Percentiles rank a stretch among this genome's conserved stretches.
Evolutionary conservation across 2,113 vertebrate genomes (phyloP).

Genomic region (Calypte anna): DNA sequence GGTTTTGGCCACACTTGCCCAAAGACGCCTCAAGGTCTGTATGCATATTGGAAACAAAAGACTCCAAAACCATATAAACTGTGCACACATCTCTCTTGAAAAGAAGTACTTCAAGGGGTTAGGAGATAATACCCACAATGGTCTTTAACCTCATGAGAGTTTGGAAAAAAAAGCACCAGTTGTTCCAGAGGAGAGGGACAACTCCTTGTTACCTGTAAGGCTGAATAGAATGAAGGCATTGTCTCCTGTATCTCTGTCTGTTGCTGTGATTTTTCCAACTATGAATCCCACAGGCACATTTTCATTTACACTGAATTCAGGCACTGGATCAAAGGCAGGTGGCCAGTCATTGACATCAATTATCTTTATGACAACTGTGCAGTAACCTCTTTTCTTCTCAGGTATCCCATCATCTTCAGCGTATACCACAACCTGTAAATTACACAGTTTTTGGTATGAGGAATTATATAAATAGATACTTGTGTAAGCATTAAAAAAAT

Average conservation of each 20-base stretch:
- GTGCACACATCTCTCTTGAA: background rate
- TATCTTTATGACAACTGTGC: constrained; percentile 62
- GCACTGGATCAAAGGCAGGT: constrained; percentile 53
- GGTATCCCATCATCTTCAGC: constrained; percentile 68
- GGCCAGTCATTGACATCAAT: constrained; percentile 64
- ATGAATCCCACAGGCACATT: constrained; percentile 21
- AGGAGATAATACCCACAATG: background rate
- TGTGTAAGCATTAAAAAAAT: background rate
- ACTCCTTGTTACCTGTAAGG: constrained; percentile 54
- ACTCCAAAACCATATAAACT: background rate
- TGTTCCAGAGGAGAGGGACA: background rate
- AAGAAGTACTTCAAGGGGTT: background rate
- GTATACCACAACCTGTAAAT: constrained; percentile 57
- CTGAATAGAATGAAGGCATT: constrained; percentile 64
- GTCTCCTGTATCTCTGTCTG: constrained; percentile 63
- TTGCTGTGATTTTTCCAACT: constrained; percentile 63
- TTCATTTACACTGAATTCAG: constrained; percentile 46
- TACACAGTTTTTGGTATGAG: background rate
- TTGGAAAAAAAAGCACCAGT: background rate
- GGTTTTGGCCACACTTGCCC: background rate
- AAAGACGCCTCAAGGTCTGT: background rate
- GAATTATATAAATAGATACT: background rate
- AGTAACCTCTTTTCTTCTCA: constrained; percentile 67
- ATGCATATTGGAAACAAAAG: background rate
- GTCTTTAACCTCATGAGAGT: background rate